Evolutionary conservation across 2,797 vertebrate genomes (phyloP).

Genomic region (Eurystomus glaucurus): DNA sequence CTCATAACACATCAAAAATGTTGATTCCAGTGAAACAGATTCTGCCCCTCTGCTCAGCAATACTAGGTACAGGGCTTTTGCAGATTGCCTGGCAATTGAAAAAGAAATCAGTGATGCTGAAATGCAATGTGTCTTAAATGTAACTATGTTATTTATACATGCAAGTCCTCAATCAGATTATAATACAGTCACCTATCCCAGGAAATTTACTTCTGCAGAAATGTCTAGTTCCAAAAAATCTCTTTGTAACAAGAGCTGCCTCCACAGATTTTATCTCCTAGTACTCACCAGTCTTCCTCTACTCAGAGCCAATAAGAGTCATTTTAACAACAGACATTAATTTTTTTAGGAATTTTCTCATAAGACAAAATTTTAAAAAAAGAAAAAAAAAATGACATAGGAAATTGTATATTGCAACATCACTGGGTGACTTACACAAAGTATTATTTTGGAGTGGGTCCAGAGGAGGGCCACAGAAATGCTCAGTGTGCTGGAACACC

Average conservation of each 20-base stretch:
- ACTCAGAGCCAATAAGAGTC: not conserved
- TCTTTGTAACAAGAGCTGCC: not conserved
- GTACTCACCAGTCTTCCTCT: not conserved
- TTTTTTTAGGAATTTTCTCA: rapidly evolving
- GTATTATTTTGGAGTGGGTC: not conserved
- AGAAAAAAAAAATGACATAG: rapidly evolving
- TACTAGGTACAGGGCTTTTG: not conserved
- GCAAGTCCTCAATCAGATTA: not conserved
- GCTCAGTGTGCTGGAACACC: no score
- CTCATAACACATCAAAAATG: not conserved
- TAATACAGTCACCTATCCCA: not conserved
- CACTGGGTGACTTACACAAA: rapidly evolving
- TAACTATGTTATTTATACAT: not conserved
- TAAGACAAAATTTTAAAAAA: no score
- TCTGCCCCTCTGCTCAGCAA: not conserved
- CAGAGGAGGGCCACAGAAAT: no score
- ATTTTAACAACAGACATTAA: not conserved
- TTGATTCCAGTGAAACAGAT: not conserved
- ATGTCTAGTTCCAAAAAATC: not conserved
- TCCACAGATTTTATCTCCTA: not conserved
- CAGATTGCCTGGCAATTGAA: not conserved
- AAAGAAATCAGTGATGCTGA: not conserved
- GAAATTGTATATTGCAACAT: not conserved
- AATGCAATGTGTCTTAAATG: not conserved
- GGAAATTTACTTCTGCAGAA: not conserved